These are phyloP conservation scores for Okapia johnstoni DNA, from an alignment of 2,113 vertebrate species.

Conservation along the genomic window DNA sequence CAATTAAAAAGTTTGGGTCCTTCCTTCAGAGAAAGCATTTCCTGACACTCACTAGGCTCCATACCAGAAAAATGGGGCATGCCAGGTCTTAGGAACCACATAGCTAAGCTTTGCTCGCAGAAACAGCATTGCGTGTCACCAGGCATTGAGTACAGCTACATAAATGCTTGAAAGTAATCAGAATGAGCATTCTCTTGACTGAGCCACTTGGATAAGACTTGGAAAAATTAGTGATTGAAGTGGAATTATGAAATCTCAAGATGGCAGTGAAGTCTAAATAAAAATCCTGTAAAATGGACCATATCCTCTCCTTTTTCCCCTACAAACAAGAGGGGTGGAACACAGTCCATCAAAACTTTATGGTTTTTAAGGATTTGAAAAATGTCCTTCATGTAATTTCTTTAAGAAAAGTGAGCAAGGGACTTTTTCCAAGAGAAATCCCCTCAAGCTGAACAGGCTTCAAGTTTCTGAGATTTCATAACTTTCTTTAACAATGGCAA, in stretches of 20 bases:
- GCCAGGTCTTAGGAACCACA: not conserved
- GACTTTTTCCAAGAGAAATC: constrained; percentile 52
- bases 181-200: not conserved
- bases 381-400: not conserved
- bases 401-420: constrained; percentile 35
- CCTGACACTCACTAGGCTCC: not conserved
- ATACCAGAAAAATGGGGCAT: not conserved
- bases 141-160: not conserved
- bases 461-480: constrained; percentile 3
- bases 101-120: not conserved
- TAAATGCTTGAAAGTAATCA: not conserved
- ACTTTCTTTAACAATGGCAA: not conserved
- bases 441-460: not conserved
- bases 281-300: not conserved
- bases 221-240: not conserved
- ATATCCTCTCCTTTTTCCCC: not conserved
- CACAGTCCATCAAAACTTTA: not conserved
- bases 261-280: not conserved
- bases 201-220: not conserved
- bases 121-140: not conserved
- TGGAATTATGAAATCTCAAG: not conserved
- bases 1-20: not conserved
- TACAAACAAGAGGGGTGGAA: not conserved
- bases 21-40: not conserved
- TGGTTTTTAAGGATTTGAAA: constrained; percentile 33